A percentile compares a stretch with the other conserved stretches of the same genome.
Evolutionary conservation across 2,888 invertebrate genomes (phyloP).

Genomic region (Pammene aurita): DNA sequence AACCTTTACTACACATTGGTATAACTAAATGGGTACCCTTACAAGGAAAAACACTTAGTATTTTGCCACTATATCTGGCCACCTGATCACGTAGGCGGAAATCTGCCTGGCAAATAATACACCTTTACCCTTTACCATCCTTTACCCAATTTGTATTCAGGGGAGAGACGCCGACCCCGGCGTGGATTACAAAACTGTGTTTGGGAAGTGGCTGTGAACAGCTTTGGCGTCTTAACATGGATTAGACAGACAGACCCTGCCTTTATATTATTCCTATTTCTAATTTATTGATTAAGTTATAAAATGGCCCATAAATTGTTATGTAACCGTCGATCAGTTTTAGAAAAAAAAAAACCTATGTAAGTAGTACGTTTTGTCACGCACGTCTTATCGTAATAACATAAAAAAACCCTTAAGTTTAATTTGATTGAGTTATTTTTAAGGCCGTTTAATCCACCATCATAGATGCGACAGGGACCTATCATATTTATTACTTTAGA

Average conservation of each 20-base stretch:
- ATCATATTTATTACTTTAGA: too few relatives aligned
- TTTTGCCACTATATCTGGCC: slow-evolving; percentile 57
- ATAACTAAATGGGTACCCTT: slow-evolving; percentile 37
- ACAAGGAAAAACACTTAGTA: slow-evolving; percentile 67
- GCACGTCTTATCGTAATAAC: too few relatives aligned
- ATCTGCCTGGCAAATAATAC: slow-evolving; percentile 74
- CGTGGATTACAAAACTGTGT: slow-evolving; percentile 68
- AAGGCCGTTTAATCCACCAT: too few relatives aligned
- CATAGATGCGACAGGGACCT: too few relatives aligned
- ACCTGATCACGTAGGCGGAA: slow-evolving; percentile 68
- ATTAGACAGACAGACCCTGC: slow-evolving; percentile 50
- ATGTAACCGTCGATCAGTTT: too few relatives aligned
- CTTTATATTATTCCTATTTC: slow-evolving; percentile 32
- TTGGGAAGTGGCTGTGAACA: slow-evolving; percentile 65
- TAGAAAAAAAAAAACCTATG: too few relatives aligned
- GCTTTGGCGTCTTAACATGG: slow-evolving; percentile 63
- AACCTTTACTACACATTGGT: slow-evolving; percentile 45
- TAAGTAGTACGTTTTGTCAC: too few relatives aligned
- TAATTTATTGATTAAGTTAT: slow-evolving; percentile 23
- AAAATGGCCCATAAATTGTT: neutral
- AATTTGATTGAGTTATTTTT: too few relatives aligned
- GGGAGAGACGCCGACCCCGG: slow-evolving; percentile 51
- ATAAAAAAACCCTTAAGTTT: too few relatives aligned
- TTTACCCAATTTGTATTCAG: slow-evolving; percentile 69
- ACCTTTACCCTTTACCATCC: slow-evolving; percentile 69